Conservation (phyloP, 2,888 invertebrate species). For the Dryocosmus kuriphilus region DNA sequence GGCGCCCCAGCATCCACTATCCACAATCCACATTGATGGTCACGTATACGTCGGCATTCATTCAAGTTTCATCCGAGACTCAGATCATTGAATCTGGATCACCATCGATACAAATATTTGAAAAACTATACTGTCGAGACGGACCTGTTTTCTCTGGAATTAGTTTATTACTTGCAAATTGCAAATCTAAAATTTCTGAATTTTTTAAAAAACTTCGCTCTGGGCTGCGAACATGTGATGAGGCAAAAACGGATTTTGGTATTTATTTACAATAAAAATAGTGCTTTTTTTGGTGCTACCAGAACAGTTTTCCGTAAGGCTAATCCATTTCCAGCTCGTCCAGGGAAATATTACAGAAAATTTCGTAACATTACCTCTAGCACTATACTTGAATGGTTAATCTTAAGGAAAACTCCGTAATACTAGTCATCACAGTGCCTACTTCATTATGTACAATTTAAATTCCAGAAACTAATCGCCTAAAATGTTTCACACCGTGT, state of each 20-base stretch:
- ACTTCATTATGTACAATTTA: too few species aligned
- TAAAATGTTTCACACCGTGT: too few species aligned
- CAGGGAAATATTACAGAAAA: too few species aligned
- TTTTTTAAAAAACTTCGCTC: not conserved
- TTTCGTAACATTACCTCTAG: too few species aligned
- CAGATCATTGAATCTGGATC: conserved; percentile 35
- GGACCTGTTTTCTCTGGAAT: not conserved
- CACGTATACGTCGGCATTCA: conserved; percentile 10
- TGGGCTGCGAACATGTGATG: not conserved
- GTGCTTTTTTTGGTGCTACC: too few species aligned
- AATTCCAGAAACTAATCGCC: too few species aligned
- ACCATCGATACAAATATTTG: conserved; percentile 6
- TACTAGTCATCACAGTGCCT: too few species aligned
- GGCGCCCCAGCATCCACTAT: conserved; percentile 37
- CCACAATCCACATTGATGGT: conserved; percentile 27
- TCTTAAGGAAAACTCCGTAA: too few species aligned
- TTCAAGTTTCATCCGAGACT: conserved; percentile 28
- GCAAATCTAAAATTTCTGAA: not conserved
- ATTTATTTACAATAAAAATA: not conserved
- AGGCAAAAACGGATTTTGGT: not conserved
- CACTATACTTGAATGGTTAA: too few species aligned
- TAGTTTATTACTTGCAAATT: not conserved
- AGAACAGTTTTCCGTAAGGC: too few species aligned
- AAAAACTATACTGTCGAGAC: not conserved
- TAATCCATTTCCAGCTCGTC: too few species aligned